Evolutionary conservation across 2,113 vertebrate genomes (phyloP).

Genomic region (Neodontobutis hainanensis): DNA sequence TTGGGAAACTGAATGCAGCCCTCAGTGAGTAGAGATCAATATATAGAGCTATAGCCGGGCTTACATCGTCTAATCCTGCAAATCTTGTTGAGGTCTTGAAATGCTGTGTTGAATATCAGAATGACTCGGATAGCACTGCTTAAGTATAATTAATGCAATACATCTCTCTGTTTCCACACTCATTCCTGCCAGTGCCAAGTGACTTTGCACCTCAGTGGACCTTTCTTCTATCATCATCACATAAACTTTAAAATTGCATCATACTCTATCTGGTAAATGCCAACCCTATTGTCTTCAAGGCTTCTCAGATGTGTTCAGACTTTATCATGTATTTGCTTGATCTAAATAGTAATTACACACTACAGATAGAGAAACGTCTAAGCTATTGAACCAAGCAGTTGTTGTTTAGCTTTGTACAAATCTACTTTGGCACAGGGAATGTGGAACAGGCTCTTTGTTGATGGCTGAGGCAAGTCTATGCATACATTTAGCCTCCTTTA

Average conservation of each 20-base stretch:
- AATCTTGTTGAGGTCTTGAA: slow-evolving; percentile 75
- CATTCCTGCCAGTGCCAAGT: slow-evolving; percentile 24
- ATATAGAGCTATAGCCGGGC: slow-evolving; percentile 65
- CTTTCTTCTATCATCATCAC: slow-evolving; percentile 27
- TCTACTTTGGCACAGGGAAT: slow-evolving; percentile 18
- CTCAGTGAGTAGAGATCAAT: slow-evolving; percentile 75
- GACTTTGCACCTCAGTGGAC: slow-evolving; percentile 53
- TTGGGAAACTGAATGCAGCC: slow-evolving; percentile 81
- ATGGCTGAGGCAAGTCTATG: slow-evolving; percentile 22
- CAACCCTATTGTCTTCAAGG: slow-evolving; percentile 1
- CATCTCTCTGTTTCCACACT: slow-evolving; percentile 42
- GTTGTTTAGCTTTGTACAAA: slow-evolving; percentile 21
- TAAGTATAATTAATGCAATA: slow-evolving; percentile 75
- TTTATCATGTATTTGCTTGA: slow-evolving; percentile 32
- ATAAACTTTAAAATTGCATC: slow-evolving; percentile 8
- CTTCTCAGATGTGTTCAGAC: slow-evolving; percentile 18
- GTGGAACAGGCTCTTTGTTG: slow-evolving; percentile 25
- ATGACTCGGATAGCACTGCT: slow-evolving; percentile 61
- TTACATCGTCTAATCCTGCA: slow-evolving; percentile 80
- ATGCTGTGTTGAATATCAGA: slow-evolving; percentile 77
- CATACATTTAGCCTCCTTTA: slow-evolving; percentile 31
- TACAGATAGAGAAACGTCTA: slow-evolving; percentile 30
- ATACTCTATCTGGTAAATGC: slow-evolving; percentile 17
- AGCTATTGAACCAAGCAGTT: slow-evolving; percentile 32
- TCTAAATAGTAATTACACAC: slow-evolving; percentile 42